Percentiles rank a stretch among this genome's conserved stretches.
These are phyloP conservation scores for Acronicta aceris DNA, from an alignment of 2,888 invertebrate genomes.

Conservation along the genomic window DNA sequence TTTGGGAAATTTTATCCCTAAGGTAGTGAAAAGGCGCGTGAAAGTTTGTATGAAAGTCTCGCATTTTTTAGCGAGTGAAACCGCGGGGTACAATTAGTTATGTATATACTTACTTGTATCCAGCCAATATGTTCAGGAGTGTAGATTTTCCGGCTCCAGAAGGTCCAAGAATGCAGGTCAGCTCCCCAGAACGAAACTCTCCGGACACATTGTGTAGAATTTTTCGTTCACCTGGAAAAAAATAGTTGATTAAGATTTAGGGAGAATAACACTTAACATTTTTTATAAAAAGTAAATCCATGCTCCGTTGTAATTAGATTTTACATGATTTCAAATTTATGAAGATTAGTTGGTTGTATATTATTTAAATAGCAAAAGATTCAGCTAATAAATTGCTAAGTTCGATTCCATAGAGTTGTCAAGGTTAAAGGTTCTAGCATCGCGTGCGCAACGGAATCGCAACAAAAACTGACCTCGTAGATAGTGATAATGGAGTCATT, in stretches of 20 bases:
- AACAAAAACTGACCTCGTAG: neutral
- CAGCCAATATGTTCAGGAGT: conserved; percentile 93
- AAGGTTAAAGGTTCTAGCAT: neutral
- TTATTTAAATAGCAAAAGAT: too few species aligned
- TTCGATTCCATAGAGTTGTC: neutral
- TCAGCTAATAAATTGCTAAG: too few species aligned
- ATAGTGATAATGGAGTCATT: neutral
- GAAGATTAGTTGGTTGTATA: too few species aligned
- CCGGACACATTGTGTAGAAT: conserved; percentile 90
- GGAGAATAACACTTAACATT: too few species aligned
- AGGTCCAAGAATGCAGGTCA: conserved; percentile 93
- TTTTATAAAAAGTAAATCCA: too few species aligned
- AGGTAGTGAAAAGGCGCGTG: too few species aligned
- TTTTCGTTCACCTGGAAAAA: conserved; percentile 83
- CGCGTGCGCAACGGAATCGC: neutral
- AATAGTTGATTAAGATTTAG: neutral
- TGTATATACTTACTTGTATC: conserved; percentile 91
- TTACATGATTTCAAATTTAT: too few species aligned
- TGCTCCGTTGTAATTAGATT: too few species aligned
- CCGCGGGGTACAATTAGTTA: neutral
- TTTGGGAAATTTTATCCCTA: too few species aligned
- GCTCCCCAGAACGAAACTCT: conserved; percentile 89
- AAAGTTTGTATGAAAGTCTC: too few species aligned
- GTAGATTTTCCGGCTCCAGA: conserved; percentile 94
- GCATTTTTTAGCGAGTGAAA: too few species aligned